These are phyloP conservation scores for Baccha elongata DNA, from an alignment of 2,888 invertebrate species.

Conservation along the genomic window DNA sequence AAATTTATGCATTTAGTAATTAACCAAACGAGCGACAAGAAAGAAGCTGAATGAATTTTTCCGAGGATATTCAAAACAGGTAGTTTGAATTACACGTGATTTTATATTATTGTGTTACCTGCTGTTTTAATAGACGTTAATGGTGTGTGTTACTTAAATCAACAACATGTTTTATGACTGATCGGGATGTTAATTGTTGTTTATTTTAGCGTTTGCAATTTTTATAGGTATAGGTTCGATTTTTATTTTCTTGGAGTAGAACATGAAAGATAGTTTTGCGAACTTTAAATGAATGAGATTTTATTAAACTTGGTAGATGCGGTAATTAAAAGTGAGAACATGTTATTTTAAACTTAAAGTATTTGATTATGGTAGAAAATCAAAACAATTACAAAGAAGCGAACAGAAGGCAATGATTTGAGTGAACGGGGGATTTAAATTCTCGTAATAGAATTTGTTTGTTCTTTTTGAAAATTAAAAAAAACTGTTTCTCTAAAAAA, in stretches of 20 bases:
- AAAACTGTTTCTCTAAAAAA: no score
- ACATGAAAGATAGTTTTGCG: neutral
- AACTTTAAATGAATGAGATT: no score
- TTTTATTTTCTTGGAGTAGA: neutral
- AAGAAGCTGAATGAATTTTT: constrained; percentile 36
- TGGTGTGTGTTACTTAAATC: constrained; percentile 20
- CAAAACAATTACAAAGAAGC: no score
- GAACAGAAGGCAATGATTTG: no score
- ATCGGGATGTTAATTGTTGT: constrained; percentile 12
- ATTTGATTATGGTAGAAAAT: no score
- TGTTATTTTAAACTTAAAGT: no score
- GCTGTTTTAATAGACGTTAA: constrained; percentile 36
- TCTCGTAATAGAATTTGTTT: no score
- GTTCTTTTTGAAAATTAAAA: no score
- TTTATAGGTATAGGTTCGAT: constrained; percentile 1
- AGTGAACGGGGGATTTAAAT: no score
- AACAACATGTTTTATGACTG: constrained; percentile 6
- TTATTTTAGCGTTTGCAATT: constrained; percentile 8
- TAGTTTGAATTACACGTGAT: constrained; percentile 13
- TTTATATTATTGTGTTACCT: constrained; percentile 16
- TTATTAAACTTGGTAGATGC: neutral
- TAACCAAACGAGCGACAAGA: constrained; percentile 40
- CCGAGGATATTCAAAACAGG: neutral
- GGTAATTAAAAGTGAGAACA: no score
- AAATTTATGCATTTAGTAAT: constrained; percentile 39